Conservation (phyloP, 1,140 invertebrate species). For the Phenacoccus solenopsis region DNA sequence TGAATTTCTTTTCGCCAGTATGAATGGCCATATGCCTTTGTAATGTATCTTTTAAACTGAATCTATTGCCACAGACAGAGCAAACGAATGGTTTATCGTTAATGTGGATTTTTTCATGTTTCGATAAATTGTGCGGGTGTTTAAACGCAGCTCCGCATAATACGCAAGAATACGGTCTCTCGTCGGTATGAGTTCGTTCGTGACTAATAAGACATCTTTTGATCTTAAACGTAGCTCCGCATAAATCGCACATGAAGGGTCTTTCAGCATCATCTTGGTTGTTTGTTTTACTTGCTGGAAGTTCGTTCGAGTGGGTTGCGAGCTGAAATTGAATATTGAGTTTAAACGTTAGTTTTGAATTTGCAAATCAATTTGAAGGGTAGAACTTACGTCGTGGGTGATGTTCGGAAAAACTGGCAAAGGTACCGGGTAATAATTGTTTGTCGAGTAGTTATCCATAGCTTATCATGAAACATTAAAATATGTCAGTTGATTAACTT, state of each 20-base stretch:
- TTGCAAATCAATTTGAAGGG: background rate
- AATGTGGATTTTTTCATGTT: conserved; percentile 96
- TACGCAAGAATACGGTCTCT: background rate
- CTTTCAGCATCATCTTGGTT: conserved; percentile 4
- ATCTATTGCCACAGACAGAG: conserved; percentile 40
- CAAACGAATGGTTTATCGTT: conserved; percentile 85
- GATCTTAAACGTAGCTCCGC: conserved; percentile 46
- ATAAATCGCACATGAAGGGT: conserved; percentile 37
- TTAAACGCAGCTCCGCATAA: background rate
- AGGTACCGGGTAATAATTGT: background rate
- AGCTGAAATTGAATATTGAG: background rate
- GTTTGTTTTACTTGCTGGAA: background rate
- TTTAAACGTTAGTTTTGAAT: background rate
- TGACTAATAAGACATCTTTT: conserved; percentile 4
- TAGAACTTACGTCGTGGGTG: background rate
- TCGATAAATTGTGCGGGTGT: conserved; percentile 29
- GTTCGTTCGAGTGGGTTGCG: background rate
- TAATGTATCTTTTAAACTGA: conserved; percentile 31
- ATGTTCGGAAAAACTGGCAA: background rate
- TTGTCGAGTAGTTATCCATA: background rate
- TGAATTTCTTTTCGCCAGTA: conserved; percentile 42
- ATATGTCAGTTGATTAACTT: no score
- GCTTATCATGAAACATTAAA: no score
- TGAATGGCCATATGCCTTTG: conserved; percentile 41
- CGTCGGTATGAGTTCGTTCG: background rate